phyloP scores from a whole-genome alignment of 2,888 invertebrate genomes.

The Aquatica leii region DNA sequence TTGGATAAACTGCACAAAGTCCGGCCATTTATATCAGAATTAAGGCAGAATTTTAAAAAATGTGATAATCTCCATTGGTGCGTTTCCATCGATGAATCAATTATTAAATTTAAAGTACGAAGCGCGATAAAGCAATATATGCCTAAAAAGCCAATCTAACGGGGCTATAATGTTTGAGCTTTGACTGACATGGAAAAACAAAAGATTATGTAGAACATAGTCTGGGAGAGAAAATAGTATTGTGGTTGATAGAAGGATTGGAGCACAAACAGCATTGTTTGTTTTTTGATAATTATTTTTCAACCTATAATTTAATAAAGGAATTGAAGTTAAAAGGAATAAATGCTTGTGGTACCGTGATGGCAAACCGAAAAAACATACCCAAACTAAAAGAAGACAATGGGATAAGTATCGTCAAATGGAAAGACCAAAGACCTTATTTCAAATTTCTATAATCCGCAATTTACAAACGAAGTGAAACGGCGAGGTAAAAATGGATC shows the following conservation, averaged over 20 bases:
- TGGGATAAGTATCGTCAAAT: constrained; percentile 17
- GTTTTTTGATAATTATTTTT: neutral
- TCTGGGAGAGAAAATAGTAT: constrained; percentile 8
- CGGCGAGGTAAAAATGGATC: neutral
- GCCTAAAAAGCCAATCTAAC: constrained; percentile 1
- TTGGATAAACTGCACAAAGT: constrained; percentile 11
- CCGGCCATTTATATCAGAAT: constrained; percentile 8
- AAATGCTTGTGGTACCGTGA: constrained; percentile 12
- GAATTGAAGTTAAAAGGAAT: neutral
- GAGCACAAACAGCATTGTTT: neutral
- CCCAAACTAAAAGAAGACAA: constrained; percentile 23
- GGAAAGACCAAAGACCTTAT: constrained; percentile 18
- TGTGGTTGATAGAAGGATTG: constrained; percentile 1
- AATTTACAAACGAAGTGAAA: constrained; percentile 1
- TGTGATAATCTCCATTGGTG: constrained; percentile 11
- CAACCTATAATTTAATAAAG: neutral
- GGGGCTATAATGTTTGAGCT: neutral
- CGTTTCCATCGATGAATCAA: constrained; percentile 17
- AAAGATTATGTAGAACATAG: neutral
- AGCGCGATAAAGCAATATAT: constrained; percentile 18
- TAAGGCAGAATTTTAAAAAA: constrained; percentile 17
- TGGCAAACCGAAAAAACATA: constrained; percentile 19
- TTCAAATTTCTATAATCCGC: constrained; percentile 10
- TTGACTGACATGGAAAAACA: neutral
- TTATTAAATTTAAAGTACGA: constrained; percentile 16